Conservation (phyloP, 2,113 vertebrate species). For the Strix uralensis region DNA sequence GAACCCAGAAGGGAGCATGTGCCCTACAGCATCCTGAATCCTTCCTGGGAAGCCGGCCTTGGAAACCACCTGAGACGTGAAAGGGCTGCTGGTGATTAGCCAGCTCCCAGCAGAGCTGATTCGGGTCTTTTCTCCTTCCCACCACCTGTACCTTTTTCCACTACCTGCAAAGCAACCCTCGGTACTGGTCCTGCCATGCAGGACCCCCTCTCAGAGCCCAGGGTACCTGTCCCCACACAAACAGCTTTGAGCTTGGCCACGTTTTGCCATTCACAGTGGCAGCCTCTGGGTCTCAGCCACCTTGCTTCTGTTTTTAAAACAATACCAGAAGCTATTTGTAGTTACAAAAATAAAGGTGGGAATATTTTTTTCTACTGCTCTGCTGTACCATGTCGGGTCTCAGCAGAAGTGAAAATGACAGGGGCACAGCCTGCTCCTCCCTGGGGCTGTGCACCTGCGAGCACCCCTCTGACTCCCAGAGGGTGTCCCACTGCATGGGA, state of each 20-base stretch:
- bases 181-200: not conserved
- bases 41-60: not conserved
- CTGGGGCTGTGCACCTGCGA: rapidly evolving
- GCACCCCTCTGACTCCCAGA: not conserved
- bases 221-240: not conserved
- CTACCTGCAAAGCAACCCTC: not conserved
- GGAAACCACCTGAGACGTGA: not conserved
- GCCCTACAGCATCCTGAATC: not conserved
- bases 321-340: not conserved
- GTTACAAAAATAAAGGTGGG: not conserved
- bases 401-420: constrained; percentile 39
- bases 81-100: not conserved
- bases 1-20: not conserved
- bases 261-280: not conserved
- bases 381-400: not conserved
- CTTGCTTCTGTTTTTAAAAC: not conserved
- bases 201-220: not conserved
- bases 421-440: not conserved
- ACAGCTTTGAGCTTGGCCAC: not conserved
- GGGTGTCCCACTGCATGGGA: not conserved
- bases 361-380: not conserved
- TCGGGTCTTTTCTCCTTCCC: not conserved
- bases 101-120: not conserved
- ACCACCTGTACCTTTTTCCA: not conserved
- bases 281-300: not conserved